Evolutionary conservation across 2,888 invertebrate genomes (phyloP).

Genomic region (Allophyes oxyacanthae): DNA sequence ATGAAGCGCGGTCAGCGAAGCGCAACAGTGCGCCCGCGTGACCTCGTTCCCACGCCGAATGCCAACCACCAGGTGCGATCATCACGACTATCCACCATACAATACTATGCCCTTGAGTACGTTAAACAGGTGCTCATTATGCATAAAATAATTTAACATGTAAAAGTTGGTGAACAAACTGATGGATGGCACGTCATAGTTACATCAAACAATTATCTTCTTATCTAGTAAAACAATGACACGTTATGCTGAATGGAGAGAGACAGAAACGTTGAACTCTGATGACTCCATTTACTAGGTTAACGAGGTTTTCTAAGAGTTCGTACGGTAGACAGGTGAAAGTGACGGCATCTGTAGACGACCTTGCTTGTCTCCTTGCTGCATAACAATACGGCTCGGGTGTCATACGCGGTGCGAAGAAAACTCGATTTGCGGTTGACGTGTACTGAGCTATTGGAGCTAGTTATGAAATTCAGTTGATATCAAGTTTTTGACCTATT

Average conservation of each 20-base stretch:
- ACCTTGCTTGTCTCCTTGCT: slow-evolving; percentile 73
- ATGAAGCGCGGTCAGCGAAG: slow-evolving; percentile 73
- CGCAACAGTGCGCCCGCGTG: slow-evolving; percentile 83
- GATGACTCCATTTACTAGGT: slow-evolving; percentile 40
- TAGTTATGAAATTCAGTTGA: slow-evolving; percentile 39
- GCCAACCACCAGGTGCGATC: slow-evolving; percentile 62
- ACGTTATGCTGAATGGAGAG: neutral
- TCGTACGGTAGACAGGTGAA: slow-evolving; percentile 71
- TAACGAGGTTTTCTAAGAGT: slow-evolving; percentile 44
- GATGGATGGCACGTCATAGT: slow-evolving; percentile 21
- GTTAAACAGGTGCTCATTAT: slow-evolving; percentile 53
- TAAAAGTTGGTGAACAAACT: slow-evolving; percentile 19
- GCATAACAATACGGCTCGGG: slow-evolving; percentile 58
- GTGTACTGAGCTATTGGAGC: slow-evolving; percentile 34
- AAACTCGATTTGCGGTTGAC: slow-evolving; percentile 46
- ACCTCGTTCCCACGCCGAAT: slow-evolving; percentile 84
- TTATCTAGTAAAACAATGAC: slow-evolving; percentile 7
- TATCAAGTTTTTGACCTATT: slow-evolving; percentile 13
- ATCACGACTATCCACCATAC: slow-evolving; percentile 72
- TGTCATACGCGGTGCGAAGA: slow-evolving; percentile 49
- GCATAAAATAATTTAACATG: slow-evolving; percentile 34
- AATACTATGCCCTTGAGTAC: slow-evolving; percentile 68
- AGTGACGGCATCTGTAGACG: slow-evolving; percentile 74
- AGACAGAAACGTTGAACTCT: slow-evolving; percentile 33
- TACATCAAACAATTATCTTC: slow-evolving; percentile 17